phyloP scores from a whole-genome alignment of 2,797 vertebrate species.

The Sebastes alutus region DNA sequence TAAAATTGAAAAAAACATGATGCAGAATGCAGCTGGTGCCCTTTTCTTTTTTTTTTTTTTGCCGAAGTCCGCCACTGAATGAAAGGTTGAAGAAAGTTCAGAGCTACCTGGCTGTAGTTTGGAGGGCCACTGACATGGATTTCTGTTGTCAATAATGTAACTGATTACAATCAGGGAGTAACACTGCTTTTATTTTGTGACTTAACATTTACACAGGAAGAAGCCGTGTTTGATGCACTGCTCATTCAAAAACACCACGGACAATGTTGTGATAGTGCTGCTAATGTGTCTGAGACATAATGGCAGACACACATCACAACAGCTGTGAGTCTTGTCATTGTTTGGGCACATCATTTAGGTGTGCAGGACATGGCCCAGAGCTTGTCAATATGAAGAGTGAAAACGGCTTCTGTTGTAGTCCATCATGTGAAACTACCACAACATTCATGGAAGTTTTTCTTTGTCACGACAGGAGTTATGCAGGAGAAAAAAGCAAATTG shows the following conservation, averaged over 20 bases:
- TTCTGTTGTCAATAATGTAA: background rate
- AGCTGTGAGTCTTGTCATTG: slow-evolving; percentile 15
- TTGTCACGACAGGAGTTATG: background rate
- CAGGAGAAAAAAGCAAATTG: background rate
- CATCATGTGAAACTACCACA: background rate
- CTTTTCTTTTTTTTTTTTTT: no score
- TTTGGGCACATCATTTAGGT: slow-evolving; percentile 15
- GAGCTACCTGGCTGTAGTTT: background rate
- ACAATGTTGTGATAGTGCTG: background rate
- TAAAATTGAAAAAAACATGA: no score
- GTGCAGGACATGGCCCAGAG: background rate
- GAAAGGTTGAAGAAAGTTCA: no score
- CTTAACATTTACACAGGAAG: background rate
- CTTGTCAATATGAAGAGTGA: background rate
- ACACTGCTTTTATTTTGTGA: background rate
- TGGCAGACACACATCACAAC: slow-evolving; percentile 3
- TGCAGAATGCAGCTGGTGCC: no score
- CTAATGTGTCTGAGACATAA: background rate
- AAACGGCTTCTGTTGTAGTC: slow-evolving; percentile 5
- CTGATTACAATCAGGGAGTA: background rate
- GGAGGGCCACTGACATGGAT: background rate
- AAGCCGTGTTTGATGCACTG: background rate
- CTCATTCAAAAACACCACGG: background rate
- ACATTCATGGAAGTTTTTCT: background rate
- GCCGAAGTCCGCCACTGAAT: no score